phyloP scores from a whole-genome alignment of 2,113 vertebrate genomes.

The Geothlypis trichas region DNA sequence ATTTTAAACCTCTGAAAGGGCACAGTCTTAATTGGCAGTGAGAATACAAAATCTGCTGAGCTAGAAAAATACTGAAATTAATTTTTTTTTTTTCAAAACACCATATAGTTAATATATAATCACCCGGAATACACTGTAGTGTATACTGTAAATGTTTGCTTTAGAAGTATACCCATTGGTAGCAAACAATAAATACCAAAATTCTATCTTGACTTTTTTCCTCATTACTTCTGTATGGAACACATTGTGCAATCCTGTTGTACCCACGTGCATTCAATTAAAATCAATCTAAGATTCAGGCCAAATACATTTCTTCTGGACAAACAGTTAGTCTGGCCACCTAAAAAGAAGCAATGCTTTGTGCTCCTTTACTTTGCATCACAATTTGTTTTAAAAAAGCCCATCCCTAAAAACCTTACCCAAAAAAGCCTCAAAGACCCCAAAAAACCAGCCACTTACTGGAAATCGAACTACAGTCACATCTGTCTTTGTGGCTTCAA shows the following conservation, averaged over 20 bases:
- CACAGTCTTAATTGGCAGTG: not conserved
- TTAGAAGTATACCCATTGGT: not conserved
- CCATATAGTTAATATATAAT: not conserved
- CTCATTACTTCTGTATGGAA: not conserved
- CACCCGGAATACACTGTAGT: not conserved
- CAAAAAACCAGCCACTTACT: constrained; percentile 74
- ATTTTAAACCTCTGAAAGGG: not conserved
- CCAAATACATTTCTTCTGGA: not conserved
- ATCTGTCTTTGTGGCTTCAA: constrained; percentile 93
- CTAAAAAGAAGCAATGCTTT: not conserved
- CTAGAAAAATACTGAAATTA: not conserved
- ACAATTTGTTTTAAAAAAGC: not conserved
- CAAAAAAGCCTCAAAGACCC: not conserved
- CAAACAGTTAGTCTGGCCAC: not conserved
- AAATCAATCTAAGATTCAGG: not conserved
- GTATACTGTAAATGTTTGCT: not conserved
- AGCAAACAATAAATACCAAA: not conserved
- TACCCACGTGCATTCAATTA: not conserved
- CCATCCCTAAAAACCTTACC: not conserved
- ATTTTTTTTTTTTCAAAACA: not conserved
- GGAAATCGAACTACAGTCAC: constrained; percentile 95
- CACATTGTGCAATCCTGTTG: not conserved
- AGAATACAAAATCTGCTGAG: not conserved
- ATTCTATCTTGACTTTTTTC: not conserved
- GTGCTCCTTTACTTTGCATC: not conserved